Evolutionary conservation across 2,113 vertebrate species (phyloP), one percentile per base, ranked within the genome.

Genomic region (Tragulus kanchil): DNA sequence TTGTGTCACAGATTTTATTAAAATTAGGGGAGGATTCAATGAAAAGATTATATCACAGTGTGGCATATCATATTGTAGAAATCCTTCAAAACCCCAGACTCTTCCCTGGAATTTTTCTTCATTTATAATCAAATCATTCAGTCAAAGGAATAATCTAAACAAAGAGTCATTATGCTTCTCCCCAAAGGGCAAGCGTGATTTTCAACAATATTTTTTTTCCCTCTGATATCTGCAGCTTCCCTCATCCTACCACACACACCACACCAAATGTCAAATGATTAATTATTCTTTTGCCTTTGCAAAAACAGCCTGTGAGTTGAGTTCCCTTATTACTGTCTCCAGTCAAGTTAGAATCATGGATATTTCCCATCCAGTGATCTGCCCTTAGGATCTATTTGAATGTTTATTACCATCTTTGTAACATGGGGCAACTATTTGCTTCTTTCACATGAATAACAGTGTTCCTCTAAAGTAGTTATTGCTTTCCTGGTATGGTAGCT

Each of bases 71-170:
- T 62, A 10, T 94, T 10, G 9, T 56, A 42, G 78, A 79, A 71
- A 85, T 64, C 54, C 26, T 85, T 56, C 36, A 59, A 87, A 94
- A 86, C n/a, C 75, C 15, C 52, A 48, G 16, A 48, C 10, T 77
- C 2, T 67, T 28, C 59, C 42, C 42, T 88, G 77, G 14, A 19
- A 28, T 79, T 62, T 89, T 71, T 11, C 16, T 36, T 36, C 6
- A 17, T 89, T 94, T 69, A 28, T 92, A 88, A 25, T 92, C 54
- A 73, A 58, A 92, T 94, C 78, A 58, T 1, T 58, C 28, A 64
- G 16, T 67, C 42, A 77, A 45, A 12, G 26, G 28, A 79, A 62
- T 71, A 85, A 79, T 61, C 28, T 71, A 85, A 88, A 78, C 26
- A 58, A 75, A 91, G 26, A 78, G 14, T 36, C 21, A 6, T n/a